A percentile compares a stretch with the other conserved stretches of the same genome.
Conservation (phyloP, 2,888 invertebrate species). For the Orchesellides sinensis region DNA sequence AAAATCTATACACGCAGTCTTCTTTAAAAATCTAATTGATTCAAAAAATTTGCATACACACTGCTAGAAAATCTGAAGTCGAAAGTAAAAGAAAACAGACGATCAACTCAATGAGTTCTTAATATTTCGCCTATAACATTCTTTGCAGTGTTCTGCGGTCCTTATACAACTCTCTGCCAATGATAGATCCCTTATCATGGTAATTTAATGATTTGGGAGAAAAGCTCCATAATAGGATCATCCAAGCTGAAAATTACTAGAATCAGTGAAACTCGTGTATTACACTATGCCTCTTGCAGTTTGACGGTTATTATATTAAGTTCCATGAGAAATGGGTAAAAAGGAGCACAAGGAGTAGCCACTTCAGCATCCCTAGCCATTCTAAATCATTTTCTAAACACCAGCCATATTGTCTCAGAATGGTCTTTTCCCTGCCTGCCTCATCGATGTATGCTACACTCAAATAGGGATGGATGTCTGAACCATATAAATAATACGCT, state of each 20-base stretch:
- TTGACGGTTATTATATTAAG: conserved; percentile 40
- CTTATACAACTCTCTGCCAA: conserved; percentile 18
- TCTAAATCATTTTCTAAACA: too few species aligned
- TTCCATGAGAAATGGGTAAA: background rate
- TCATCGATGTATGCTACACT: background rate
- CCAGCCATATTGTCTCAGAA: conserved; percentile 2
- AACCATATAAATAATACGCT: background rate
- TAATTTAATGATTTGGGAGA: conserved; percentile 64
- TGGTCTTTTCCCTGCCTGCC: conserved; percentile 46
- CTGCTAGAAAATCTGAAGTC: too few species aligned
- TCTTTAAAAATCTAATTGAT: too few species aligned
- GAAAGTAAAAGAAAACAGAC: too few species aligned
- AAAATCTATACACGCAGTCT: too few species aligned
- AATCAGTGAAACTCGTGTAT: conserved; percentile 48
- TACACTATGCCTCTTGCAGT: conserved; percentile 32
- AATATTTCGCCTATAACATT: too few species aligned
- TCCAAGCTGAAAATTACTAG: conserved; percentile 72
- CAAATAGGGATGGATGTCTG: background rate
- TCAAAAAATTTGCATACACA: too few species aligned
- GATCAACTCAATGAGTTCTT: too few species aligned
- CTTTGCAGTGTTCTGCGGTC: too few species aligned
- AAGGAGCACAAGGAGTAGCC: conserved; percentile 21
- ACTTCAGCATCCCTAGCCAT: conserved; percentile 18
- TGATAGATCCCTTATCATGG: conserved; percentile 61
- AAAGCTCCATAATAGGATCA: conserved; percentile 72